These are phyloP conservation scores for Nautilus pompilius DNA, from an alignment of 1,140 invertebrate species.

Conservation along the genomic window DNA sequence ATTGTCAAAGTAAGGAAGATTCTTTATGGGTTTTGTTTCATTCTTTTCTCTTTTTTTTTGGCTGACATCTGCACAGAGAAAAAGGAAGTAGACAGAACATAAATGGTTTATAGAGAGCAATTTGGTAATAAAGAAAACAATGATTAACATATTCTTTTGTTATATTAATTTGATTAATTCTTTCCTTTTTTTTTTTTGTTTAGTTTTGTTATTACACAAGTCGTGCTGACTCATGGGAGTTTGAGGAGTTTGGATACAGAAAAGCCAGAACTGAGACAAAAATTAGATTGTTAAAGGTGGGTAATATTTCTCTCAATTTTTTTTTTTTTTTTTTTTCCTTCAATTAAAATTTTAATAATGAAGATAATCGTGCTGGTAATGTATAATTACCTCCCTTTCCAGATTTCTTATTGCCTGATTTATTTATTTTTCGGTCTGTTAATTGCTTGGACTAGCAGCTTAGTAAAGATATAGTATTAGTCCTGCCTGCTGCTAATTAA, in stretches of 20 bases:
- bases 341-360: background rate
- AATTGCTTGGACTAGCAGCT: background rate
- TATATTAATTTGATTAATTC: background rate
- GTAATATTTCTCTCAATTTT: background rate
- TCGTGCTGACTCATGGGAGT: constrained; percentile 90
- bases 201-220: constrained; percentile 83
- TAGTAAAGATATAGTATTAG: background rate
- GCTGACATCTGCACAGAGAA: background rate
- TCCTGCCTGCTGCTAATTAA: background rate
- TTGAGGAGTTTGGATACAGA: constrained; percentile 93
- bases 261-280: constrained; percentile 84
- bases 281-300: constrained; percentile 78
- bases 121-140: background rate
- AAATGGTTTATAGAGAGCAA: background rate
- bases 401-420: background rate
- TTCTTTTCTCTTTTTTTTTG: background rate
- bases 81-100: background rate
- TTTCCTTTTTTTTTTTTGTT: constrained; percentile 21
- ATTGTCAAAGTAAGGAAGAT: constrained; percentile 67
- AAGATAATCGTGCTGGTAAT: background rate
- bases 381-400: background rate
- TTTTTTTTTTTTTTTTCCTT: background rate
- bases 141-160: background rate
- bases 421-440: background rate
- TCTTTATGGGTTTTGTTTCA: background rate